Conservation (phyloP, 2,888 invertebrate genomes). For the Sphecodes monilicornis region DNA sequence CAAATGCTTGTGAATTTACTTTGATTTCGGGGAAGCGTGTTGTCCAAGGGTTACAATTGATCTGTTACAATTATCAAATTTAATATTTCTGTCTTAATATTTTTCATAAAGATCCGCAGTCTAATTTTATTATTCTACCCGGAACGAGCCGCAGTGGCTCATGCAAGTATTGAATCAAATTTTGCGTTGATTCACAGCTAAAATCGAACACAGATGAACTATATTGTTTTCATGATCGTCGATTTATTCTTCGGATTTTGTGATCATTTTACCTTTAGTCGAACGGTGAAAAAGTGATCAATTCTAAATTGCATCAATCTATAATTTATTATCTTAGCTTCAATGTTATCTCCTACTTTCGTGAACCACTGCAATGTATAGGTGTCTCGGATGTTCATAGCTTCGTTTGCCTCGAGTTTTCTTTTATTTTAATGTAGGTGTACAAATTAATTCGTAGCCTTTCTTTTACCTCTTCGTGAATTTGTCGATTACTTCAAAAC, state of each 20-base stretch:
- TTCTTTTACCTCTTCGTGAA: neutral
- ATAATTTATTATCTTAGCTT: too few species aligned
- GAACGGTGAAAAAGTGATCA: neutral
- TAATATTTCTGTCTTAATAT: neutral
- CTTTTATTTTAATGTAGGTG: neutral
- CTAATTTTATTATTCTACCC: neutral
- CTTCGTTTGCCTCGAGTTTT: constrained; percentile 10
- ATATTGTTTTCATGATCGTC: too few species aligned
- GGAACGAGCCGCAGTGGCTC: neutral
- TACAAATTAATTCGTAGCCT: neutral
- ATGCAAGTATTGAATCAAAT: neutral
- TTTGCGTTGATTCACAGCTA: too few species aligned
- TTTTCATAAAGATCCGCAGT: neutral
- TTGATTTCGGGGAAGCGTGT: too few species aligned
- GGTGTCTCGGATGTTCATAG: constrained; percentile 7
- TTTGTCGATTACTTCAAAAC: too few species aligned
- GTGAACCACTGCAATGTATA: neutral
- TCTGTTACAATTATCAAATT: too few species aligned
- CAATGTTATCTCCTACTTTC: neutral
- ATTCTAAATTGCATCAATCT: too few species aligned
- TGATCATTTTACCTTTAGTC: neutral
- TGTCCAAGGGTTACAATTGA: too few species aligned
- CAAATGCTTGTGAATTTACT: neutral
- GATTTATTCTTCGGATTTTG: too few species aligned
- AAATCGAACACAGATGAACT: too few species aligned